Base-by-base conservation (phyloP, 2,888 invertebrate genomes). In the Prenolepis imparis region DNA sequence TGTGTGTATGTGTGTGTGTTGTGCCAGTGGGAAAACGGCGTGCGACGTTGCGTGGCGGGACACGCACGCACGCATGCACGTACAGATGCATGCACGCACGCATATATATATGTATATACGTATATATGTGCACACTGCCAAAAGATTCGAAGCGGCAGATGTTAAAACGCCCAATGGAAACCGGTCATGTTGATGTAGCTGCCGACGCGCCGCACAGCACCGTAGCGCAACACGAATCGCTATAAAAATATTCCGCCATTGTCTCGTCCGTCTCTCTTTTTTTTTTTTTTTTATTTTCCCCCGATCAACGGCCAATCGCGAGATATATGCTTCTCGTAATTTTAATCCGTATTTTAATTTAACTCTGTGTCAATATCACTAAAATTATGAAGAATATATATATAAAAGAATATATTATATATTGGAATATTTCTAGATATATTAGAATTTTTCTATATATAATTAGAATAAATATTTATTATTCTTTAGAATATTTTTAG, bases 171-270 rank as follows among this genome's bases (percentile, higher is more conserved):
- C 77, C 87, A 84, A 84, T 93, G 94, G 93, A 94, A 94, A 94
- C 94, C 94, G 94, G 94, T 94, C 94, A 94, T 94, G 94, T 94
- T 94, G 94, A 94, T 93, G 93, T 94, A 94, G 94, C 94, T 93
- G 94, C 93, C 93, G 93, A 93, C 93, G 94, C 68, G 77, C 15
- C 77, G 52, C 5, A 12, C 21, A 66, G 39, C 93, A 93, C 93
- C 93, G 94, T 57, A n/a, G 61, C 61, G 41, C 94, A 93, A 93
- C 93, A 94, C 94, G 93, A 94, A 94, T 94, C 93, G 94, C 93
- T 94, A 94, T 94, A 94, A 94, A 94, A 94, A 94, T 94, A 94
- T 94, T 93, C 68, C 91, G 90, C 91, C 92, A 94, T 94, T 94
- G 94, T 94, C 92, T 89, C 89, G 67, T 48, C 83, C 87, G 83